Percentiles rank a stretch among this genome's conserved stretches.
phyloP scores from a whole-genome alignment of 2,113 vertebrate genomes.

The Eptatretus burgeri region DNA sequence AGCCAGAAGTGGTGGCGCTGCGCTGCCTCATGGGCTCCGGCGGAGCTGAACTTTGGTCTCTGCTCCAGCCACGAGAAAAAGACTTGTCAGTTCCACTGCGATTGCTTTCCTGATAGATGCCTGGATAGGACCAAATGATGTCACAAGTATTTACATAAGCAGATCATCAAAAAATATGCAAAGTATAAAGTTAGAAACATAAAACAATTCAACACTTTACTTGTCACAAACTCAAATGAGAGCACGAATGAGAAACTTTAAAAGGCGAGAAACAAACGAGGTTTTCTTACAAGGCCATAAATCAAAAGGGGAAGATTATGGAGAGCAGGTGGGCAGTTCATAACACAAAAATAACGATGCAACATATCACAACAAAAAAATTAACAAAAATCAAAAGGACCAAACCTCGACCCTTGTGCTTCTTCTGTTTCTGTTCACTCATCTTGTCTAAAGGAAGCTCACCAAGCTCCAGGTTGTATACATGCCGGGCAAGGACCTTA shows the following conservation, averaged over 20 bases:
- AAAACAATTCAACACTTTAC: neutral
- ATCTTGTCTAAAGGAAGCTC: conserved; percentile 78
- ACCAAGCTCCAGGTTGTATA: conserved; percentile 70
- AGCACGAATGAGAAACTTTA: neutral
- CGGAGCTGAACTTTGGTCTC: neutral
- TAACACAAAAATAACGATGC: too few relatives aligned
- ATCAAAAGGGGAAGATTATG: too few relatives aligned
- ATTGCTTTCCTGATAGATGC: conserved; percentile 20
- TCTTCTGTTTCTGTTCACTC: conserved; percentile 91
- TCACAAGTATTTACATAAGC: too few relatives aligned
- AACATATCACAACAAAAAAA: neutral
- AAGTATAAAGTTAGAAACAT: neutral
- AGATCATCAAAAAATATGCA: too few relatives aligned
- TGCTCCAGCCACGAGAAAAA: conserved; percentile 23
- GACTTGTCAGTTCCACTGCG: conserved; percentile 43
- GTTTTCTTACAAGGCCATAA: neutral
- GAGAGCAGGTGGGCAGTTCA: too few relatives aligned
- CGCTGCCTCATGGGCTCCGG: conserved; percentile 75
- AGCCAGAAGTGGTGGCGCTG: conserved; percentile 80
- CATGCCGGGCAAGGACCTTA: conserved; percentile 48
- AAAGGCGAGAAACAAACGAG: neutral
- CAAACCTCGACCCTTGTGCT: conserved; percentile 62
- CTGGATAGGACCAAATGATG: neutral
- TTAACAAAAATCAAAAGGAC: neutral
- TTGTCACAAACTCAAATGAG: neutral